A percentile compares a stretch with the other conserved stretches of the same genome.
Evolutionary conservation across 2,888 invertebrate genomes (phyloP).

Genomic region (Tuta absoluta): DNA sequence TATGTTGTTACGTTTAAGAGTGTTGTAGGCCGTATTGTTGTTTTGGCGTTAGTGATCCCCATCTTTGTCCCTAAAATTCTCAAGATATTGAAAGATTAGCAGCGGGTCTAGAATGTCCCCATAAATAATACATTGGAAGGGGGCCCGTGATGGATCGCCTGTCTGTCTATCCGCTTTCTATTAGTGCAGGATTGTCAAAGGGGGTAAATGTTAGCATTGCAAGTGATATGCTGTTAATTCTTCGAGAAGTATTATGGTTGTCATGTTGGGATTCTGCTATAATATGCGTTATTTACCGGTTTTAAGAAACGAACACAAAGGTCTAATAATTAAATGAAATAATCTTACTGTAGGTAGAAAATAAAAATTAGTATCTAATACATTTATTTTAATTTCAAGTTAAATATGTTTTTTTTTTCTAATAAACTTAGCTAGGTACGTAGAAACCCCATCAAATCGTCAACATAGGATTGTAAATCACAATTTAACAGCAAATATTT

Average conservation of each 20-base stretch:
- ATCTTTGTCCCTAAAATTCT: conserved; percentile 70
- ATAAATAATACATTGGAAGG: conserved; percentile 80
- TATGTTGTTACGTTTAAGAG: conserved; percentile 32
- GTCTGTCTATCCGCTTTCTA: conserved; percentile 76
- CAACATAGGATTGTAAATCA: conserved; percentile 6
- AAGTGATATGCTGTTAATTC: conserved; percentile 72
- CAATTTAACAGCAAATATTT: conserved; percentile 25
- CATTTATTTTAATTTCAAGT: no score
- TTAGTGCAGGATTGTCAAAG: conserved; percentile 79
- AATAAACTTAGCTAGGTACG: neutral
- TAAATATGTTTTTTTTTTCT: no score
- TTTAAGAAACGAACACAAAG: neutral
- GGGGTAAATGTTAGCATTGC: conserved; percentile 76
- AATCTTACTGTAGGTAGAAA: no score
- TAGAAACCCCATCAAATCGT: neutral
- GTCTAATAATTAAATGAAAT: no score
- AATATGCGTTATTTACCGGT: conserved; percentile 1
- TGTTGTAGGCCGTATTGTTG: conserved; percentile 30
- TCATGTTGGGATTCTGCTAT: conserved; percentile 47
- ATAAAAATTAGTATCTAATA: no score
- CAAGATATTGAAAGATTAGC: conserved; percentile 81
- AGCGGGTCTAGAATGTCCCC: conserved; percentile 73
- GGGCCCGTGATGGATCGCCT: conserved; percentile 76
- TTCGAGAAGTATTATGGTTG: conserved; percentile 52
- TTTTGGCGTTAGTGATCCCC: conserved; percentile 52